phyloP scores from a whole-genome alignment of 2,888 invertebrate species.

The Ochlodes sylvanus region DNA sequence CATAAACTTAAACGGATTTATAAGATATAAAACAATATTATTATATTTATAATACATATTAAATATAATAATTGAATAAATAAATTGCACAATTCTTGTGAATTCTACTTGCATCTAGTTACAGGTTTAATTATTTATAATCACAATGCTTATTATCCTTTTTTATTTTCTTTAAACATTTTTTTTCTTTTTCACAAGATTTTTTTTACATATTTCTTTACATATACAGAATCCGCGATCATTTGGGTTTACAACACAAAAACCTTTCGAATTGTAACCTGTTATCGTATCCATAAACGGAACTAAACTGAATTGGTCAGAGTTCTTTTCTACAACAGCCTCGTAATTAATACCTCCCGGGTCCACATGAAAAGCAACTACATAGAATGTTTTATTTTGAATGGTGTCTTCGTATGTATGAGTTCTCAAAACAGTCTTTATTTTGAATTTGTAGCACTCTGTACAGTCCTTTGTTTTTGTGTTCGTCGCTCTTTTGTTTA shows the following conservation, averaged over 20 bases:
- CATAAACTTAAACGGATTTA: too few relatives aligned
- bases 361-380: slow-evolving; percentile 86
- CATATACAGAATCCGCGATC: slow-evolving; percentile 63
- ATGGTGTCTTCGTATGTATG: slow-evolving; percentile 61
- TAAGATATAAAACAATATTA: too few relatives aligned
- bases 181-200: not conserved
- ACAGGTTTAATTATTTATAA: too few relatives aligned
- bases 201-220: slow-evolving; percentile 45
- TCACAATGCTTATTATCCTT: too few relatives aligned
- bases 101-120: too few relatives aligned
- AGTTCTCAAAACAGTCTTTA: slow-evolving; percentile 78
- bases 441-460: slow-evolving; percentile 77
- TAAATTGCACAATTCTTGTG: too few relatives aligned
- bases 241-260: slow-evolving; percentile 53
- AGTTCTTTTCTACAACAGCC: slow-evolving; percentile 83
- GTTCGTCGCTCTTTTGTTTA: slow-evolving; percentile 51
- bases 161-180: too few relatives aligned
- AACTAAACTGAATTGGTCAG: slow-evolving; percentile 68
- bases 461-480: slow-evolving; percentile 58
- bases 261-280: slow-evolving; percentile 56
- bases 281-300: slow-evolving; percentile 79
- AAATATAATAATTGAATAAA: too few relatives aligned
- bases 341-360: slow-evolving; percentile 88
- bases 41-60: too few relatives aligned
- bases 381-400: slow-evolving; percentile 71